A percentile compares a stretch with the other conserved stretches of the same genome.
These are phyloP conservation scores for Falco punctatus DNA, from an alignment of 2,113 vertebrate species.

Conservation along the genomic window DNA sequence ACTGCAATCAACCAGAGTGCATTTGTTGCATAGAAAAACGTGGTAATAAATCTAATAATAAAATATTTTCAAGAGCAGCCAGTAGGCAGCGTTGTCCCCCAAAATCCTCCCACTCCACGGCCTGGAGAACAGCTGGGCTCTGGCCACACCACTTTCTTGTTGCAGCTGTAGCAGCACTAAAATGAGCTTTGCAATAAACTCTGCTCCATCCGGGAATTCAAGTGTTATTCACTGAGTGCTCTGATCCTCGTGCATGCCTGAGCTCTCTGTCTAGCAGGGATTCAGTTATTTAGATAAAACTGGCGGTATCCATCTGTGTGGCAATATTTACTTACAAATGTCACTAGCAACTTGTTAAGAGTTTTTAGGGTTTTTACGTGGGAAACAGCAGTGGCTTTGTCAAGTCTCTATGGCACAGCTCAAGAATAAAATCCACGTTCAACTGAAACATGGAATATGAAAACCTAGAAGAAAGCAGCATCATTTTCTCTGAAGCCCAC, in stretches of 20 bases:
- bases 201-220: neutral
- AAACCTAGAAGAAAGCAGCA: neutral
- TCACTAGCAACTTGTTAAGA: neutral
- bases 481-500: neutral
- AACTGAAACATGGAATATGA: neutral
- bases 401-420: neutral
- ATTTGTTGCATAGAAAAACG: neutral
- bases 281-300: neutral
- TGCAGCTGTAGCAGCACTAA: neutral
- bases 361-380: fast-evolving
- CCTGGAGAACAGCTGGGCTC: fast-evolving
- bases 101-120: neutral
- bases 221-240: neutral
- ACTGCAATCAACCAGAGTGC: neutral
- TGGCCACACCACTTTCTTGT: neutral
- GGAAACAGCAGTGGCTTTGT: neutral
- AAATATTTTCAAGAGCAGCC: neutral
- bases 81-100: neutral
- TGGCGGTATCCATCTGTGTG: neutral
- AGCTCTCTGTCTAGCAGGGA: neutral
- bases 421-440: neutral
- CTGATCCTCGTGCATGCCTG: neutral
- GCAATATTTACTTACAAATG: neutral
- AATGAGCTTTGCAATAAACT: neutral
- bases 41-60: neutral